Conservation (phyloP, 2,113 vertebrate genomes). For the Nibea albiflora region DNA sequence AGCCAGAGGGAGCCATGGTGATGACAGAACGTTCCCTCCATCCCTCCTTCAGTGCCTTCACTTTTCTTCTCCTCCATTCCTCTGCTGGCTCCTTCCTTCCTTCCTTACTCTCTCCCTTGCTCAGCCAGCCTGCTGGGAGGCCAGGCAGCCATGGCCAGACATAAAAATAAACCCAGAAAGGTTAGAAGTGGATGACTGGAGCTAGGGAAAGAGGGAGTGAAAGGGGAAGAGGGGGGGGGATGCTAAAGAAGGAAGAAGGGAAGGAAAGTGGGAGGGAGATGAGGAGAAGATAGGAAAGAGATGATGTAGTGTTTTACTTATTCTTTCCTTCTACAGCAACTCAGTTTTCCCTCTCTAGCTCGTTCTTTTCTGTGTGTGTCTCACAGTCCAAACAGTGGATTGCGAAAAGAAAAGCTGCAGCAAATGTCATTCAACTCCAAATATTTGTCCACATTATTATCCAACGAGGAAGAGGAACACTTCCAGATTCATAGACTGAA, state of each 20-base stretch:
- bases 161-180: constrained; percentile 88
- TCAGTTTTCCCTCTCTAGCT: not conserved
- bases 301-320: constrained; percentile 16
- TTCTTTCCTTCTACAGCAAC: constrained; percentile 1
- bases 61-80: constrained; percentile 28
- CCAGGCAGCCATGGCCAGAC: constrained; percentile 67
- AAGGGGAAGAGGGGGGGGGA: not conserved
- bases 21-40: constrained; percentile 65
- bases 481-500: constrained; percentile 21
- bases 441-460: constrained; percentile 13
- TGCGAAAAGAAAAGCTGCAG: constrained; percentile 12
- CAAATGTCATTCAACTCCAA: constrained; percentile 31
- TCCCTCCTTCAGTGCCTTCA: constrained; percentile 28
- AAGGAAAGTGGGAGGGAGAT: constrained; percentile 10
- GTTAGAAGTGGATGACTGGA: constrained; percentile 70
- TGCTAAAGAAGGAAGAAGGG: constrained; percentile 7
- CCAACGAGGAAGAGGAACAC: not conserved
- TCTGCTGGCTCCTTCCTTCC: constrained; percentile 14
- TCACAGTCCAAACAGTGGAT: not conserved
- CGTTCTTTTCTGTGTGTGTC: not conserved
- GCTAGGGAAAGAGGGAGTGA: constrained; percentile 25
- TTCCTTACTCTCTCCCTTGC: constrained; percentile 9
- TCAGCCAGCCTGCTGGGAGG: constrained; percentile 49
- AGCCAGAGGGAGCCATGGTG: constrained; percentile 95
- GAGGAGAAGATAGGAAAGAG: constrained; percentile 1